Evolutionary conservation across 2,113 vertebrate species (phyloP).

Genomic region (Paedocypris sp.): DNA sequence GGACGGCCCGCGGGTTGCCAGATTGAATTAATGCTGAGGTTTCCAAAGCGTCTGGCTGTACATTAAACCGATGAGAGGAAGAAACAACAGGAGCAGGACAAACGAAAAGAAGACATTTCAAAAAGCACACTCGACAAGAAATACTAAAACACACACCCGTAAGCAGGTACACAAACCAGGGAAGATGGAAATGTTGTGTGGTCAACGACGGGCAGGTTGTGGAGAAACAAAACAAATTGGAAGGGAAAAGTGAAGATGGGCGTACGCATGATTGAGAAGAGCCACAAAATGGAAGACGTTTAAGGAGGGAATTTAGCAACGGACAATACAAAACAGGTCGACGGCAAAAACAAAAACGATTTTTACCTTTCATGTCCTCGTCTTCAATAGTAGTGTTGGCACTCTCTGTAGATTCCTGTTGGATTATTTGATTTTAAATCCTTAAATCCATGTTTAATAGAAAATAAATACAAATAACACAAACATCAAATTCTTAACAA

Average conservation of each 20-base stretch:
- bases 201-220: neutral
- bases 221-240: neutral
- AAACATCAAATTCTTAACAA: neutral
- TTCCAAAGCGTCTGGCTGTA: conserved; percentile 27
- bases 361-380: conserved; percentile 94
- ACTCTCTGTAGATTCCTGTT: conserved; percentile 97
- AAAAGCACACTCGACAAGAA: conserved; percentile 23
- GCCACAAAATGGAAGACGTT: neutral
- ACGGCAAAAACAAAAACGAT: neutral
- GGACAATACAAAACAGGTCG: neutral
- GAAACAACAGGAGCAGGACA: conserved; percentile 25
- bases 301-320: neutral
- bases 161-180: neutral
- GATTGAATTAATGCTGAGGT: conserved; percentile 27
- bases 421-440: no score
- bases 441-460: no score
- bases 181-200: neutral
- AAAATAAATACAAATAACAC: no score
- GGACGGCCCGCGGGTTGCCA: conserved; percentile 34
- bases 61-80: conserved; percentile 20
- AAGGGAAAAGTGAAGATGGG: neutral
- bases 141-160: neutral
- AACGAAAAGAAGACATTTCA: conserved; percentile 23
- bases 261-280: neutral
- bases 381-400: conserved; percentile 96